Percentiles rank a stretch among this genome's conserved stretches.
phyloP scores from a whole-genome alignment of 2,888 invertebrate genomes.

The Periphyllus acericola region DNA sequence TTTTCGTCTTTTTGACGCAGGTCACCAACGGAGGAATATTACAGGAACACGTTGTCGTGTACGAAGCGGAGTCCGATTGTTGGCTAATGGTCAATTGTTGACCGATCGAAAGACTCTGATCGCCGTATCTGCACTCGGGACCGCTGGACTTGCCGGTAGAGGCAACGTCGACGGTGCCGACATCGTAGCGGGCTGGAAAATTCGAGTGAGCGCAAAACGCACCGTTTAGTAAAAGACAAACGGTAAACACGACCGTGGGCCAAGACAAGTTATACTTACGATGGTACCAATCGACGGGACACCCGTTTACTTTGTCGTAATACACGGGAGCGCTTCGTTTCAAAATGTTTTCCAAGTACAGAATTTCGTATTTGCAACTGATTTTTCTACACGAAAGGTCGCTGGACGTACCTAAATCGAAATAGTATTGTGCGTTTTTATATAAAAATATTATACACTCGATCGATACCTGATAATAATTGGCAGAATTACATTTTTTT shows the following conservation, averaged over 20 bases:
- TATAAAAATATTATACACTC: no score
- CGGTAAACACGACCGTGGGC: no score
- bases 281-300: constrained; percentile 22
- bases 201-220: neutral
- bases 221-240: neutral
- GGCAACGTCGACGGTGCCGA: neutral
- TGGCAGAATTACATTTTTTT: no score
- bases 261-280: constrained; percentile 13
- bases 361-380: constrained; percentile 17
- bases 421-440: no score
- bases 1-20: constrained; percentile 22
- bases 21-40: constrained; percentile 34
- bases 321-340: constrained; percentile 32
- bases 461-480: no score
- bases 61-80: neutral
- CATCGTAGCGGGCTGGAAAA: constrained; percentile 20
- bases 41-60: constrained; percentile 41
- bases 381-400: constrained; percentile 32
- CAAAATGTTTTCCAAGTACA: constrained; percentile 31
- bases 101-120: constrained; percentile 5
- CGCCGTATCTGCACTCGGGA: constrained; percentile 27
- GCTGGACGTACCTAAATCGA: constrained; percentile 5
- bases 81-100: constrained; percentile 21
- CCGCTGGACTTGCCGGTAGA: neutral
- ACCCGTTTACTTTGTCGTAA: constrained; percentile 29